phyloP scores from a whole-genome alignment of 2,113 vertebrate genomes.

The Macquaria australasica region DNA sequence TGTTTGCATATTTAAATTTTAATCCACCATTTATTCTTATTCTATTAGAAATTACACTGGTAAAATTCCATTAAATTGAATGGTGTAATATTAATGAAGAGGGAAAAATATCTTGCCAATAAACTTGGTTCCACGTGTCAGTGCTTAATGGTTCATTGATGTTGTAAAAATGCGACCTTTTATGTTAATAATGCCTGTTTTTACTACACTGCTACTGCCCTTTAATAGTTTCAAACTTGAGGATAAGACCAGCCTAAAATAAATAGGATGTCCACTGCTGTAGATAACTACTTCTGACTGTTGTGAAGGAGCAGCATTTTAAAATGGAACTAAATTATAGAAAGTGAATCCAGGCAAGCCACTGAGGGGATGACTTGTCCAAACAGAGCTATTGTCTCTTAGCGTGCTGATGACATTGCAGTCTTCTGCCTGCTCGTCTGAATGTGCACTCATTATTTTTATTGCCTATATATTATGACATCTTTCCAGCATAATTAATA shows the following conservation, averaged over 20 bases:
- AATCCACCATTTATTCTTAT: background rate
- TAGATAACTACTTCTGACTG: slow-evolving; percentile 68
- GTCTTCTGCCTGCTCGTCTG: slow-evolving; percentile 18
- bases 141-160: background rate
- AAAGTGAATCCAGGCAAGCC: slow-evolving; percentile 63
- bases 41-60: background rate
- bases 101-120: background rate
- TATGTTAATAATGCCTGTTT: background rate
- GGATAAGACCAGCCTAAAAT: background rate
- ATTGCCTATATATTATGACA: background rate
- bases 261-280: slow-evolving; percentile 2
- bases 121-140: background rate
- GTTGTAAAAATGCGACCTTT: background rate
- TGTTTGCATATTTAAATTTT: slow-evolving; percentile 34
- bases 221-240: slow-evolving; percentile 28
- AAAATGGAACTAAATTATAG: slow-evolving; percentile 71
- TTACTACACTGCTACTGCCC: background rate
- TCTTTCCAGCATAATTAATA: background rate
- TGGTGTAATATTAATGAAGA: slow-evolving; percentile 1
- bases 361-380: slow-evolving; percentile 37
- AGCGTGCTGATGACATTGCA: slow-evolving; percentile 18
- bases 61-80: background rate
- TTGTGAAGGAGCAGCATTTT: slow-evolving; percentile 64
- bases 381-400: slow-evolving; percentile 35
- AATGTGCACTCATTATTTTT: background rate